These are phyloP conservation scores for Chesias legatella DNA, from an alignment of 2,888 invertebrate genomes.

Conservation along the genomic window DNA sequence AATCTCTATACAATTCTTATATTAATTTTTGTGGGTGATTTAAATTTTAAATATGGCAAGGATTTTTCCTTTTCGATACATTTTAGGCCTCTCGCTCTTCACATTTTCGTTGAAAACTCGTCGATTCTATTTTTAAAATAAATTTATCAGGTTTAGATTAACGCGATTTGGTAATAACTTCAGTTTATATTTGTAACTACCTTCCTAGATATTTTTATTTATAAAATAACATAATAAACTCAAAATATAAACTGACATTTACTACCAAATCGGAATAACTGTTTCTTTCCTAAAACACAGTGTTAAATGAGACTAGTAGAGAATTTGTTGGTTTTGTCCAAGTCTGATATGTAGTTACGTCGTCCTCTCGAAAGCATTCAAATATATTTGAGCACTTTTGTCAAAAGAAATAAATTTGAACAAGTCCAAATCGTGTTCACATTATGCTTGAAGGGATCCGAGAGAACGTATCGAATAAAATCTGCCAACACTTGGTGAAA, in stretches of 20 bases:
- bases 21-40: conserved; percentile 23
- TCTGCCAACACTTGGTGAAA: conserved; percentile 15
- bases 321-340: conserved; percentile 41
- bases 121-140: conserved; percentile 30
- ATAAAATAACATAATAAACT: conserved; percentile 4
- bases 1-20: conserved; percentile 38
- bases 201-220: background rate
- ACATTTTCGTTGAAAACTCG: conserved; percentile 42
- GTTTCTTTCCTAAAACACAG: conserved; percentile 21
- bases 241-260: conserved; percentile 40
- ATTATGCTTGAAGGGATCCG: conserved; percentile 30
- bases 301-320: conserved; percentile 34
- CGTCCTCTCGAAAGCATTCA: conserved; percentile 41
- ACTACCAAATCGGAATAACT: conserved; percentile 36
- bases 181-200: conserved; percentile 20
- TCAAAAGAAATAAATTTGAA: conserved; percentile 25
- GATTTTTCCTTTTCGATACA: conserved; percentile 40
- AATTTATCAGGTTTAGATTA: conserved; percentile 22
- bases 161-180: conserved; percentile 27
- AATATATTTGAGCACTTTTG: conserved; percentile 24
- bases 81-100: conserved; percentile 46
- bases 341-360: conserved; percentile 54
- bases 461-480: conserved; percentile 30
- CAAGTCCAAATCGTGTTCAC: conserved; percentile 19
- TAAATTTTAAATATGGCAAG: conserved; percentile 29